Conservation (phyloP, 1,140 invertebrate species). For the Tetramorium simillimum region DNA sequence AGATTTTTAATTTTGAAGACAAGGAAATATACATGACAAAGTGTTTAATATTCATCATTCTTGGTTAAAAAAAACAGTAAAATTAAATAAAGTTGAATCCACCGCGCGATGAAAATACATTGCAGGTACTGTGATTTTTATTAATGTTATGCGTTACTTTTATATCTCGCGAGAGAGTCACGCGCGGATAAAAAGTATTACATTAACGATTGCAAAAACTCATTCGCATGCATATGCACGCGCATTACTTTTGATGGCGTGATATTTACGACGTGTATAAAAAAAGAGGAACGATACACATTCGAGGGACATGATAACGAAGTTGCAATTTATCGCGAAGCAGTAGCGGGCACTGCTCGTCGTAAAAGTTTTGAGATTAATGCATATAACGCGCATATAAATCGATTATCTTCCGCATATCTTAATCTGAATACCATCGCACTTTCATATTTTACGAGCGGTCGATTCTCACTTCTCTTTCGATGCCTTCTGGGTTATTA, state of each 20-base stretch:
- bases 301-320: constrained; percentile 45
- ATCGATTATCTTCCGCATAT: constrained; percentile 48
- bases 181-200: constrained; percentile 28
- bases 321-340: constrained; percentile 37
- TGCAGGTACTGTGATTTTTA: background rate
- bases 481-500: constrained; percentile 33
- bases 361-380: constrained; percentile 54
- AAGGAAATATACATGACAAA: background rate
- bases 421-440: constrained; percentile 37
- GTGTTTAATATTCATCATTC: constrained; percentile 14
- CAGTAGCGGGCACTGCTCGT: constrained; percentile 20
- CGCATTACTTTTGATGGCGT: constrained; percentile 36
- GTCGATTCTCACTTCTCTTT: background rate
- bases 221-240: constrained; percentile 32
- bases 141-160: constrained; percentile 30
- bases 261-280: constrained; percentile 43
- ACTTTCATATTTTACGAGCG: constrained; percentile 35
- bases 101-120: constrained; percentile 20
- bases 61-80: background rate
- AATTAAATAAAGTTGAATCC: background rate
- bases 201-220: constrained; percentile 31
- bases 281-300: background rate
- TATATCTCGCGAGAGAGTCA: background rate
- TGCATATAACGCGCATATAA: constrained; percentile 20
- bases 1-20: background rate